Conservation (phyloP, 2,113 vertebrate genomes). For the Cynocephalus volans region DNA sequence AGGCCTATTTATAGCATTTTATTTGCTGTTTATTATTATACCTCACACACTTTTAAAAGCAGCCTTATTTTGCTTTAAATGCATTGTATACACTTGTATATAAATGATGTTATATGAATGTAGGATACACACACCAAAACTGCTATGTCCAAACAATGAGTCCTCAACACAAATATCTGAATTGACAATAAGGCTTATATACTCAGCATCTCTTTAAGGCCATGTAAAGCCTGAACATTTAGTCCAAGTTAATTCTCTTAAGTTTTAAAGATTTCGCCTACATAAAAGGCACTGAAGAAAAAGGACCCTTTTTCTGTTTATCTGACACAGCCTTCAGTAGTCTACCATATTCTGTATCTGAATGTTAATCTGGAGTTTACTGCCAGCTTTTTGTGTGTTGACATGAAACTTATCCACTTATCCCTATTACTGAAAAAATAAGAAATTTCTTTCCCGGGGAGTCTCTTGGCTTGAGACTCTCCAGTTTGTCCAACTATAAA, state of each 20-base stretch:
- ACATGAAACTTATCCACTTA: constrained; percentile 1
- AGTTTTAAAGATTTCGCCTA: not conserved
- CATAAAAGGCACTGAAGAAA: constrained; percentile 12
- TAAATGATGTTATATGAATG: not conserved
- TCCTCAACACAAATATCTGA: constrained; percentile 31
- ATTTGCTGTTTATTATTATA: constrained; percentile 45
- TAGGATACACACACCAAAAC: not conserved
- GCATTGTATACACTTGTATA: not conserved
- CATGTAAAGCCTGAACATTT: not conserved
- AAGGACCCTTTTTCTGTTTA: not conserved
- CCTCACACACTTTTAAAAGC: not conserved
- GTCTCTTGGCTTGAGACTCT: not conserved
- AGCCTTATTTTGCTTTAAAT: constrained; percentile 22
- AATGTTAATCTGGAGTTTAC: constrained; percentile 40
- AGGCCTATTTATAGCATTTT: not conserved
- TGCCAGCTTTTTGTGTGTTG: not conserved
- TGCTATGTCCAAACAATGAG: not conserved
- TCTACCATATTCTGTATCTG: not conserved
- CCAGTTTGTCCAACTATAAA: not conserved
- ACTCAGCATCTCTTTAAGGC: not conserved
- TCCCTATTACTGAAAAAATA: not conserved
- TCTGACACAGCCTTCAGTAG: not conserved
- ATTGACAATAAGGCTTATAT: not conserved
- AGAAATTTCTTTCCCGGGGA: constrained; percentile 1
- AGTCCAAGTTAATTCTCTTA: not conserved